Evolutionary conservation across 1,140 invertebrate species (phyloP).

Genomic region (Drosophila ogumai): DNA sequence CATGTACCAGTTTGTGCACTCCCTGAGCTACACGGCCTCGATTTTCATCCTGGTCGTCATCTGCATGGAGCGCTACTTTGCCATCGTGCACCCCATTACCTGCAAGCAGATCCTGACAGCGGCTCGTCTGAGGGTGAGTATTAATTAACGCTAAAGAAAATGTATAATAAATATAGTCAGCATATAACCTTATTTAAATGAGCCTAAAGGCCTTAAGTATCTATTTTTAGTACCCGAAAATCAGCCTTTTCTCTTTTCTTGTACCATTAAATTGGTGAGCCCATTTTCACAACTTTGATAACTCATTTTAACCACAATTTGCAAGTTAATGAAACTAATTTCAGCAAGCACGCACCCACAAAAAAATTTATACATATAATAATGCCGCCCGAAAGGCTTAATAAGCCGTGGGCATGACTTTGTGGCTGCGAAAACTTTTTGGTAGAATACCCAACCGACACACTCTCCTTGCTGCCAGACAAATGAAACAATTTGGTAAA

Average conservation of each 20-base stretch:
- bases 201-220: neutral
- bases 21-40: constrained; percentile 92
- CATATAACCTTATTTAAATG: neutral
- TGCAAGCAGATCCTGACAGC: constrained; percentile 91
- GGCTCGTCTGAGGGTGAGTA: constrained; percentile 88
- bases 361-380: constrained; percentile 13
- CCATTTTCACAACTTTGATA: constrained; percentile 47
- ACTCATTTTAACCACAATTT: constrained; percentile 59
- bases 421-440: constrained; percentile 39
- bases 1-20: constrained; percentile 93
- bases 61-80: constrained; percentile 92
- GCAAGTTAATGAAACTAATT: constrained; percentile 65
- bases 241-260: neutral
- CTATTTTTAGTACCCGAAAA: constrained; percentile 14
- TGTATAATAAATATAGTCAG: neutral
- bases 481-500: constrained; percentile 55
- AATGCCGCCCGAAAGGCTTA: constrained; percentile 49
- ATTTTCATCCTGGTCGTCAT: constrained; percentile 93
- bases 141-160: neutral
- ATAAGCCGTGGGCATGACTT: constrained; percentile 47
- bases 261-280: neutral
- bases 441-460: neutral
- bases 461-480: neutral
- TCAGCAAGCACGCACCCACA: constrained; percentile 29
- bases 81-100: constrained; percentile 92